Evolutionary conservation across 2,797 vertebrate genomes (phyloP).

Genomic region (Distichodus sexfasciatus): DNA sequence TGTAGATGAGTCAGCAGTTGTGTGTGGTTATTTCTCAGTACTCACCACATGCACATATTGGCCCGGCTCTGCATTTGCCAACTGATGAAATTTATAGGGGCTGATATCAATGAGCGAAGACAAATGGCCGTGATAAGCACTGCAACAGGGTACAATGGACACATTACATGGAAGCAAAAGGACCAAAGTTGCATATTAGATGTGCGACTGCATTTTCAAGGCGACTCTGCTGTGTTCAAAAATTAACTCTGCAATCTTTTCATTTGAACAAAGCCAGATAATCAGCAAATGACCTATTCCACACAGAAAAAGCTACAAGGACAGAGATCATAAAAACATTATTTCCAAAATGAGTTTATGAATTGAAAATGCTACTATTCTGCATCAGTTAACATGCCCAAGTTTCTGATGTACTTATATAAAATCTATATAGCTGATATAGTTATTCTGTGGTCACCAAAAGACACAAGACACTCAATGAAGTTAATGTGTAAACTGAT

Average conservation of each 20-base stretch:
- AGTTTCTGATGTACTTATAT: constrained; percentile 4
- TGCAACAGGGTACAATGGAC: constrained; percentile 58
- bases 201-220: no score
- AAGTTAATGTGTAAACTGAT: constrained; percentile 52
- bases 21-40: constrained; percentile 46
- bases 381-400: constrained; percentile 1
- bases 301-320: no score
- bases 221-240: no score
- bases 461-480: constrained; percentile 17
- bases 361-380: neutral
- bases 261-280: no score
- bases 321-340: no score
- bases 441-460: constrained; percentile 4
- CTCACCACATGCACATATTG: constrained; percentile 94
- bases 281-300: no score
- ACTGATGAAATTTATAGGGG: constrained; percentile 93
- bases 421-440: constrained; percentile 15
- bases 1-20: neutral
- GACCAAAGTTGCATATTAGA: no score
- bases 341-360: neutral
- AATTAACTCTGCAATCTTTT: no score
- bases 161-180: no score
- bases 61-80: constrained; percentile 73
- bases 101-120: constrained; percentile 97
- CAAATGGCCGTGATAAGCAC: constrained; percentile 95